phyloP scores from a whole-genome alignment of 2,797 vertebrate species.

The Syndactyla subalaris region DNA sequence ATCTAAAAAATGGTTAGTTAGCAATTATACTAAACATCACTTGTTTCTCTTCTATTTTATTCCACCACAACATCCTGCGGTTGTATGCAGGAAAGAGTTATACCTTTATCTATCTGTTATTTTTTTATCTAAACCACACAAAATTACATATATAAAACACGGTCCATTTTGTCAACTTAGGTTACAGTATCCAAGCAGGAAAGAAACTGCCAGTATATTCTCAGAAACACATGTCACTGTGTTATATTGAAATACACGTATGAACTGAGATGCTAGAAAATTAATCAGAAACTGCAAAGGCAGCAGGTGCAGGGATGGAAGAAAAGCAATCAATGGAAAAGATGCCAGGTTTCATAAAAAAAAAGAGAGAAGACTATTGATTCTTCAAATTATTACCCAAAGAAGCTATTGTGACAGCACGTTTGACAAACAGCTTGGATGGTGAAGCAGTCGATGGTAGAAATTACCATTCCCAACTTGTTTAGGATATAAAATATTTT shows the following conservation, averaged over 20 bases:
- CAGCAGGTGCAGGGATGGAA: constrained; percentile 29
- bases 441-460: neutral
- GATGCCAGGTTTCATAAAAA: constrained; percentile 42
- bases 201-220: neutral
- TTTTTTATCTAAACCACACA: neutral
- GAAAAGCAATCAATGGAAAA: constrained; percentile 26
- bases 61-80: neutral
- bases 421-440: neutral
- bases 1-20: neutral
- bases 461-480: neutral
- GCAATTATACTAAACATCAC: neutral
- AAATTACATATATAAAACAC: neutral
- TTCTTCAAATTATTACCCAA: constrained; percentile 56
- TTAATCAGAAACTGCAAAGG: constrained; percentile 41
- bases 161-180: neutral
- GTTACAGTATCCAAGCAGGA: neutral
- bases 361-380: constrained; percentile 10
- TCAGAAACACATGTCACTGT: neutral
- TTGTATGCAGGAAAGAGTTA: neutral
- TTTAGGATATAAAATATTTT: constrained; percentile 18
- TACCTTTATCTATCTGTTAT: neutral
- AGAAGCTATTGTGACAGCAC: constrained; percentile 25
- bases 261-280: constrained; percentile 14
- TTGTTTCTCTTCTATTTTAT: neutral
- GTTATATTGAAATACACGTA: constrained; percentile 22